Evolutionary conservation across 2,113 vertebrate genomes (phyloP).

Genomic region (Deroptyus accipitrinus): DNA sequence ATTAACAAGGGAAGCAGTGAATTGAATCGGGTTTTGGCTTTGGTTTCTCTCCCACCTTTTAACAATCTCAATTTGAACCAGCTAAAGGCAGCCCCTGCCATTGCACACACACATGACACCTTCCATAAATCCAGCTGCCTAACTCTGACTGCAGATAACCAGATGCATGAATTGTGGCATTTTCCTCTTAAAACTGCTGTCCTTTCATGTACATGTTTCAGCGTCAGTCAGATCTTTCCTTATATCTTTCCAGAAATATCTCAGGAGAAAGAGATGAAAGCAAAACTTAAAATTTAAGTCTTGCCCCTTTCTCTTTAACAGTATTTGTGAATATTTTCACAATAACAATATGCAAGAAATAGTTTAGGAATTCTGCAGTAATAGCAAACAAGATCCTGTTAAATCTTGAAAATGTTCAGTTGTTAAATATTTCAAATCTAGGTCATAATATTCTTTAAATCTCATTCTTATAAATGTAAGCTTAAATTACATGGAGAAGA

Average conservation of each 20-base stretch:
- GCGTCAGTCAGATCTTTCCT: neutral
- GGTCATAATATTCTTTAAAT: neutral
- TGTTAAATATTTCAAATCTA: neutral
- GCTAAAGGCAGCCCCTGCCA: neutral
- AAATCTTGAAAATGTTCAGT: neutral
- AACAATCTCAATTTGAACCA: neutral
- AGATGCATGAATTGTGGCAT: neutral
- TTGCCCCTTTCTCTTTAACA: neutral
- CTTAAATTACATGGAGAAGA: neutral
- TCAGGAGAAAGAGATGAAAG: neutral
- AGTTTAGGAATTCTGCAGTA: neutral
- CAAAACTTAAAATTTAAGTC: neutral
- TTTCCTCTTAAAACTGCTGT: neutral
- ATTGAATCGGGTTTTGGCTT: neutral
- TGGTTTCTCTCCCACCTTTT: neutral
- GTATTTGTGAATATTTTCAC: constrained; percentile 20
- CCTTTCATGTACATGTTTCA: neutral
- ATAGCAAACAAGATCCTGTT: neutral
- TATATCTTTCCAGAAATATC: neutral
- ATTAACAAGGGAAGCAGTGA: constrained; percentile 16
- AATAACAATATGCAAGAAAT: neutral
- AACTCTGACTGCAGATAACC: neutral
- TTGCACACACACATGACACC: neutral
- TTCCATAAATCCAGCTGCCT: neutral
- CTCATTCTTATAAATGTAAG: neutral